Percentiles rank a stretch among this genome's conserved stretches.
Conservation (phyloP, 2,113 vertebrate species). For the Takifugu bimaculatus region DNA sequence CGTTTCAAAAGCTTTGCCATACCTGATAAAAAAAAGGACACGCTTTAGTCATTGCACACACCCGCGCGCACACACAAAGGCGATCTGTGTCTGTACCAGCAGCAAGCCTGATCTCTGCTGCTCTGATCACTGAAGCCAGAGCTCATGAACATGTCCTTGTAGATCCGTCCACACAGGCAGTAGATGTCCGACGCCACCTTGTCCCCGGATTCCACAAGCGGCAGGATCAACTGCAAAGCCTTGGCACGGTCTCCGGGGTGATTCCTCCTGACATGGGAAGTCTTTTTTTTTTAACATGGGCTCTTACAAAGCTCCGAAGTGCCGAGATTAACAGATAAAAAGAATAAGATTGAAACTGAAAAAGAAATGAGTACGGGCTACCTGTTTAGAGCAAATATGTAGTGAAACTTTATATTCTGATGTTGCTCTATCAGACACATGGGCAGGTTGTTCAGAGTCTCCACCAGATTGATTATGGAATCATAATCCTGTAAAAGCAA, state of each 20-base stretch:
- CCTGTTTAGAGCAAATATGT: slow-evolving; percentile 89
- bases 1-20: slow-evolving; percentile 82
- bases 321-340: no score
- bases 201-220: slow-evolving; percentile 66
- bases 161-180: slow-evolving; percentile 89
- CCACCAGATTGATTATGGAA: slow-evolving; percentile 84
- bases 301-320: neutral
- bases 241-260: slow-evolving; percentile 80
- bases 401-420: slow-evolving; percentile 87
- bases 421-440: slow-evolving; percentile 79
- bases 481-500: slow-evolving; percentile 77
- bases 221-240: slow-evolving; percentile 80
- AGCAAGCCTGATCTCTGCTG: slow-evolving; percentile 79
- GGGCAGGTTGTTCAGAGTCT: slow-evolving; percentile 82
- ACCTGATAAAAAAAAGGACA: slow-evolving; percentile 69
- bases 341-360: neutral
- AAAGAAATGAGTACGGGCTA: slow-evolving; percentile 34
- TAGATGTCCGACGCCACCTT: slow-evolving; percentile 81
- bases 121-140: slow-evolving; percentile 74
- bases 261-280: slow-evolving; percentile 76
- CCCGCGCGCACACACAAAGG: no score
- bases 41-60: no score
- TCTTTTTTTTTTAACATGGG: neutral
- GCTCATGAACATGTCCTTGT: slow-evolving; percentile 89
- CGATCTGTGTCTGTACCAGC: slow-evolving; percentile 71